Evolutionary conservation across 2,113 vertebrate species (phyloP).

Genomic region (Platysteira castanea): DNA sequence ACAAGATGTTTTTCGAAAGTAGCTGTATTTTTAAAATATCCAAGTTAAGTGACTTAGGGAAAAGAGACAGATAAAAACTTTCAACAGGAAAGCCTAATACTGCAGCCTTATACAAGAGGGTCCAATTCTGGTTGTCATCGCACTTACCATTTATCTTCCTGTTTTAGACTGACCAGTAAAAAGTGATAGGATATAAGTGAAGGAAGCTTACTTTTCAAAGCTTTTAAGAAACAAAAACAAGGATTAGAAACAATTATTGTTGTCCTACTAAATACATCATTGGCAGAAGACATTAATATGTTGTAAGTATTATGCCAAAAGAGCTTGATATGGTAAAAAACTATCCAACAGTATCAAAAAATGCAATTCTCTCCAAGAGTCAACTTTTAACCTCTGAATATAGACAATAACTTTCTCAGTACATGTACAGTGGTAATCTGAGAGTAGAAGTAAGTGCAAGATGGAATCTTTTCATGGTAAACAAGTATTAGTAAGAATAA

Average conservation of each 20-base stretch:
- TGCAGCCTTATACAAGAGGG: background rate
- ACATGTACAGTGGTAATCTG: background rate
- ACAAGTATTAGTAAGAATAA: background rate
- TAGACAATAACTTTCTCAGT: background rate
- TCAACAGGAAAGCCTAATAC: background rate
- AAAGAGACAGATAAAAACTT: background rate
- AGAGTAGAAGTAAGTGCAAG: background rate
- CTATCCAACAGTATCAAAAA: background rate
- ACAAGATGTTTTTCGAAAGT: background rate
- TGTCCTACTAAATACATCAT: background rate
- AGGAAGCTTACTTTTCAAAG: conserved; percentile 60
- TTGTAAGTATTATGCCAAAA: background rate
- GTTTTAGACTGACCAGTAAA: conserved; percentile 65
- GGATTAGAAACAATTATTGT: conserved; percentile 34
- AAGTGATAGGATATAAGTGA: conserved; percentile 40
- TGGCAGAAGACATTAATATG: background rate
- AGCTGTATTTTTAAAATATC: background rate
- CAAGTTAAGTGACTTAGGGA: background rate
- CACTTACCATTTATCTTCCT: conserved; percentile 70
- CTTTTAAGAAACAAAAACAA: conserved; percentile 64
- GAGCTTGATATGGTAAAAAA: background rate
- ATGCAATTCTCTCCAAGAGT: background rate
- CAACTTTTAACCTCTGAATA: background rate
- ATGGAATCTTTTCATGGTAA: background rate
- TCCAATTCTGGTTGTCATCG: background rate